A percentile compares a stretch with the other conserved stretches of the same genome.
Conservation (phyloP, 2,113 vertebrate genomes). For the Limnothrissa miodon region DNA sequence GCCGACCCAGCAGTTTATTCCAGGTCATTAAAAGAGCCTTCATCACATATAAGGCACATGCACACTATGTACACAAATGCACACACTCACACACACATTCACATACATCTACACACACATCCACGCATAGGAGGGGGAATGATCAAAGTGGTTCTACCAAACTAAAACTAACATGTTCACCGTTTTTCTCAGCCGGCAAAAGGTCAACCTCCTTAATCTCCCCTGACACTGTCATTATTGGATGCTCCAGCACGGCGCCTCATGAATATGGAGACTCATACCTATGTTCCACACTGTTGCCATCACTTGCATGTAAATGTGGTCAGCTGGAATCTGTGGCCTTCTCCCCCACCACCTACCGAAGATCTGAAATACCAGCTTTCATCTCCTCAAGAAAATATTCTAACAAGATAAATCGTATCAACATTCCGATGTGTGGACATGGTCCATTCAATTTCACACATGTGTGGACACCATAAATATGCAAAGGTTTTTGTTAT, state of each 20-base stretch:
- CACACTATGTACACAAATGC: not conserved
- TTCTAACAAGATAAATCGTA: slow-evolving; percentile 63
- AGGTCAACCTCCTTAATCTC: slow-evolving; percentile 77
- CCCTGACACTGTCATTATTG: slow-evolving; percentile 65
- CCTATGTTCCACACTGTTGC: slow-evolving; percentile 61
- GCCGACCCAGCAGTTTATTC: not conserved
- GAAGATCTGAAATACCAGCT: not conserved
- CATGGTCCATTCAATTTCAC: slow-evolving; percentile 73
- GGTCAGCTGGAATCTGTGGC: slow-evolving; percentile 53
- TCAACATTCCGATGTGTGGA: slow-evolving; percentile 61
- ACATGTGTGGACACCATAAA: slow-evolving; percentile 62
- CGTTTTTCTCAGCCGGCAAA: slow-evolving; percentile 48
- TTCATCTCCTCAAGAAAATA: slow-evolving; percentile 41
- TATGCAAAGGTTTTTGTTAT: not conserved
- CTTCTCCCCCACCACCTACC: not conserved
- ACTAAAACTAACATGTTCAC: slow-evolving; percentile 12
- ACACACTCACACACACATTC: not conserved
- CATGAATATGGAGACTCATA: slow-evolving; percentile 83
- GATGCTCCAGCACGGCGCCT: slow-evolving; percentile 51
- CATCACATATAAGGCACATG: not conserved
- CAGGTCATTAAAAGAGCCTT: not conserved
- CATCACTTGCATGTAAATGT: slow-evolving; percentile 74
- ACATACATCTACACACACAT: not conserved
- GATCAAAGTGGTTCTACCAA: slow-evolving; percentile 3
- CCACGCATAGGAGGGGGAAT: not conserved